These are phyloP conservation scores for Rhinolophus sinicus DNA, from an alignment of 2,113 vertebrate genomes.

Conservation along the genomic window DNA sequence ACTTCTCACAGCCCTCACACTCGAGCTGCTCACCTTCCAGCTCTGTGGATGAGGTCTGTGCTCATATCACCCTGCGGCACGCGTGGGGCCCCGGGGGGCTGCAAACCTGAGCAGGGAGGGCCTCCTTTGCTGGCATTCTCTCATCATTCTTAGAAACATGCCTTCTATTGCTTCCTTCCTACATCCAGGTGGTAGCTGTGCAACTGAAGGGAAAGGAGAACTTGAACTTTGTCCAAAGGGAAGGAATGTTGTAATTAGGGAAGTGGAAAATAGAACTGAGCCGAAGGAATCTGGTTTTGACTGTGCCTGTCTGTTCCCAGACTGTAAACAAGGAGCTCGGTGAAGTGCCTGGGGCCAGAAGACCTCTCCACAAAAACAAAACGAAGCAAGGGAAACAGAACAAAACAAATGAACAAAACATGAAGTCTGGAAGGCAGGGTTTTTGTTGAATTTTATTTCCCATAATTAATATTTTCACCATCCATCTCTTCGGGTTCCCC, in stretches of 20 bases:
- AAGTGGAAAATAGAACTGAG: constrained; percentile 69
- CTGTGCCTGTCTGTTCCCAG: constrained; percentile 35
- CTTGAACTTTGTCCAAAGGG: constrained; percentile 50
- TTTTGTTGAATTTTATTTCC: neutral
- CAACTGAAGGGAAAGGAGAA: constrained; percentile 61
- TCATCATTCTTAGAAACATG: constrained; percentile 56
- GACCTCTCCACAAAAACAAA: neutral
- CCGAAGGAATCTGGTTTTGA: constrained; percentile 31
- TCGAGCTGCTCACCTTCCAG: accelerated
- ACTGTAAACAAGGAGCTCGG: neutral
- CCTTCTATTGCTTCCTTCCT: constrained; percentile 45
- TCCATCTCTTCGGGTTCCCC: neutral
- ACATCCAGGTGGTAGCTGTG: constrained; percentile 49
- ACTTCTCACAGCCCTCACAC: accelerated
- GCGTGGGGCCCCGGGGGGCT: neutral
- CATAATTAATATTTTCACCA: accelerated
- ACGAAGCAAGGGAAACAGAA: too few species aligned
- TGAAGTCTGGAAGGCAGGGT: accelerated
- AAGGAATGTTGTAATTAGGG: constrained; percentile 53
- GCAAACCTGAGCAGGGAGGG: neutral
- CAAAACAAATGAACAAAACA: accelerated
- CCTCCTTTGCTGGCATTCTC: neutral
- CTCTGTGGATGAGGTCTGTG: neutral
- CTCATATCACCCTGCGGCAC: too few species aligned
- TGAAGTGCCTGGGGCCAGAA: neutral